Evolutionary conservation across 2,888 invertebrate species (phyloP), one percentile per base, ranked within the genome.

Genomic region (Oxycera nigricornis): DNA sequence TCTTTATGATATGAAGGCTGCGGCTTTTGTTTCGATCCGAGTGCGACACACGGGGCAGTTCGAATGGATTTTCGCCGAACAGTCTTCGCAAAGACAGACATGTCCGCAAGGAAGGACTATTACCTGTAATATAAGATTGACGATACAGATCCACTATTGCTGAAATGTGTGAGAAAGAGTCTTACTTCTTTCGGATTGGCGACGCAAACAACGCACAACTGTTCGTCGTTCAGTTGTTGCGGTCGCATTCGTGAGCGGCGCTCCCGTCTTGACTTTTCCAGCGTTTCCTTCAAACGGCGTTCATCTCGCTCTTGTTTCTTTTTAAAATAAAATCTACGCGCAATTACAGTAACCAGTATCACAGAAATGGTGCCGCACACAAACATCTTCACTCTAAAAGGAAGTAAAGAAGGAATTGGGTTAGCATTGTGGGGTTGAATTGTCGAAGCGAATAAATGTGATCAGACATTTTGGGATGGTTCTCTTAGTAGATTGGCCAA

Each of bases 81-180:
- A 96, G 83, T 95, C 94, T 83, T 93, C 93, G 82, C 96, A 96
- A 30, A 96, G 85, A 80, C 95, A 95, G 4, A 96, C 93, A 83
- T 96, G 96, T 0, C 96, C 96, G 84, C 96, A 96, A 0, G 95
- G 94, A 76, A 96, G 84, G 72, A 96, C 85, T 79, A 96, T 93
- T 50, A 95, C 91, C 90, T 91, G 83, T 17, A 20, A 9, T 2
- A 28, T 28, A 17, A 35, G n/a, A 1, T 39, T 39, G 9, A 39
- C 9, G 1, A 39, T 39, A 1, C 39, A n/a, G n/a, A 39, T 39
- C 1, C n/a, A 50, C n/a, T 17, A n/a, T n/a, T n/a, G n/a, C n/a
- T n/a, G n/a, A n/a, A n/a, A n/a, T n/a, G n/a, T 50, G 6, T 6
- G 17, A 50, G 9, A 76, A 74, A 62, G 59, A n/a, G 6, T 9